A percentile compares a stretch with the other conserved stretches of the same genome.
These are phyloP conservation scores for Marisa cornuarietis DNA, from an alignment of 1,140 invertebrate genomes.

Conservation along the genomic window DNA sequence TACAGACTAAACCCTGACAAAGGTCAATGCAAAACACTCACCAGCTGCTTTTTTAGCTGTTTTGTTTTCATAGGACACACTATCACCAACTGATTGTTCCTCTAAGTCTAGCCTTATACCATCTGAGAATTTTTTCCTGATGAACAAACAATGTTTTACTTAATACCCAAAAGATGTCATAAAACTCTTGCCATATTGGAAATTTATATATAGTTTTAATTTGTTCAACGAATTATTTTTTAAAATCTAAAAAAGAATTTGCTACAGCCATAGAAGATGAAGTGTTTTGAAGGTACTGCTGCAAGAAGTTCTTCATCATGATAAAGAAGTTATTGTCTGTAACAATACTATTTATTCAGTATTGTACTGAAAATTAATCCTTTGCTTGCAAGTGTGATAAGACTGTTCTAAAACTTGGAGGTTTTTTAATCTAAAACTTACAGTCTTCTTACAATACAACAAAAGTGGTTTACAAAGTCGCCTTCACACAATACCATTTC, in stretches of 20 bases:
- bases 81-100: background rate
- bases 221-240: background rate
- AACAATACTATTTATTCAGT: too few relatives aligned
- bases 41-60: background rate
- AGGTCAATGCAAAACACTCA: background rate
- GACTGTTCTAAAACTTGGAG: too few relatives aligned
- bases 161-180: background rate
- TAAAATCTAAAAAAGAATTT: background rate
- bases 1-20: background rate
- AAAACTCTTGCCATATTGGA: background rate
- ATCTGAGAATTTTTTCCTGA: constrained; percentile 4
- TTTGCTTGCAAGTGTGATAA: too few relatives aligned
- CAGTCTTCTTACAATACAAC: too few relatives aligned
- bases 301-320: background rate
- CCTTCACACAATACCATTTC: too few relatives aligned
- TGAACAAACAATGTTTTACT: background rate
- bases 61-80: constrained; percentile 24
- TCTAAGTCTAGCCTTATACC: constrained; percentile 3
- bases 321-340: background rate
- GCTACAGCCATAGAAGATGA: background rate
- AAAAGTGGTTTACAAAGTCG: too few relatives aligned
- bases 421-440: too few relatives aligned
- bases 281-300: too few relatives aligned
- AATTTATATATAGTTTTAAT: background rate
- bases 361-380: too few relatives aligned